Evolutionary conservation across 2,888 invertebrate genomes (phyloP).

Genomic region (Yponomeuta cagnagella): DNA sequence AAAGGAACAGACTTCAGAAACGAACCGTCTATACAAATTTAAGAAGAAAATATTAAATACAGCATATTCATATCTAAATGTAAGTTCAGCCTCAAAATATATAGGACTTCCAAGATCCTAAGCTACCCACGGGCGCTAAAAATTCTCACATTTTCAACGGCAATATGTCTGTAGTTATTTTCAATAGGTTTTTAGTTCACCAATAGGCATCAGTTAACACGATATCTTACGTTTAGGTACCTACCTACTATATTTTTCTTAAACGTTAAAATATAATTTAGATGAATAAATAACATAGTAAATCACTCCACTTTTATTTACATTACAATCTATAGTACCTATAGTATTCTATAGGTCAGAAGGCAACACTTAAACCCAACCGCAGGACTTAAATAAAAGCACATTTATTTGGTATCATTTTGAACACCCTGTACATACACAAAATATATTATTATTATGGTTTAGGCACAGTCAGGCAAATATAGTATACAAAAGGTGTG

Average conservation of each 20-base stretch:
- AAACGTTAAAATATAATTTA: slow-evolving; percentile 11
- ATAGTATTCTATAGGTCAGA: slow-evolving; percentile 24
- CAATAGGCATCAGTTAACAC: slow-evolving; percentile 4
- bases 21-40: slow-evolving; percentile 3
- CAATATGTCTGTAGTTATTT: background rate
- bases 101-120: background rate
- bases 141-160: slow-evolving; percentile 1
- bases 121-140: background rate
- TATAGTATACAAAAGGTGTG: slow-evolving; percentile 38
- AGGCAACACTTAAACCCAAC: slow-evolving; percentile 63
- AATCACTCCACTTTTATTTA: slow-evolving; percentile 17
- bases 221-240: background rate
- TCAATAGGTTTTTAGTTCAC: slow-evolving; percentile 5
- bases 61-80: slow-evolving; percentile 6
- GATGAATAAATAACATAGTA: background rate
- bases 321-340: no score
- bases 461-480: slow-evolving; percentile 63
- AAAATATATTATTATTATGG: slow-evolving; percentile 54
- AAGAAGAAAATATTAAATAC: slow-evolving; percentile 2
- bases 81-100: slow-evolving; percentile 17
- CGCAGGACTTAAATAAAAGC: slow-evolving; percentile 69
- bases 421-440: slow-evolving; percentile 72
- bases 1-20: background rate
- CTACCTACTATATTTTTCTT: slow-evolving; percentile 8
- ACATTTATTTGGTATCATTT: slow-evolving; percentile 68